Conservation (phyloP, 2,113 vertebrate species). For the Sceloporus undulatus region DNA sequence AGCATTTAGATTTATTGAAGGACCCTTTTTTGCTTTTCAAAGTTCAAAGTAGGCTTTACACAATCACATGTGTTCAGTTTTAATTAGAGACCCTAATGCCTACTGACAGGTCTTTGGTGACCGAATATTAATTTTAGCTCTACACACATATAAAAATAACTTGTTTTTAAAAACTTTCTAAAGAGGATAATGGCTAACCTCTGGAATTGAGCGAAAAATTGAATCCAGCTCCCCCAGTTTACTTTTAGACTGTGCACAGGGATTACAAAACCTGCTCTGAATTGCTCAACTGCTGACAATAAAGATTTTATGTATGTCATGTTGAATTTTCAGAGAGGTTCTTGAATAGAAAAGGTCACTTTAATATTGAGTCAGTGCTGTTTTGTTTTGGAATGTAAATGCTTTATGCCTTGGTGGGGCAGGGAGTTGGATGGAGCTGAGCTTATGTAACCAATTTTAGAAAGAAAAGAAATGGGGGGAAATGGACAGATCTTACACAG, state of each 20-base stretch:
- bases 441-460: conserved; percentile 48
- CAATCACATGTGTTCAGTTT: conserved; percentile 65
- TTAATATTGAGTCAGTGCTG: conserved; percentile 53
- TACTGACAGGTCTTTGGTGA: conserved; percentile 74
- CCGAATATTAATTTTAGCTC: conserved; percentile 71
- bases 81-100: conserved; percentile 73
- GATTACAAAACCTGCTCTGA: conserved; percentile 67
- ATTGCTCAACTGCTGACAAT: conserved; percentile 60
- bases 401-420: conserved; percentile 45
- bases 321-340: conserved; percentile 69
- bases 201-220: conserved; percentile 74
- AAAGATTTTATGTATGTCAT: conserved; percentile 73
- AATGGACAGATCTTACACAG: conserved; percentile 52
- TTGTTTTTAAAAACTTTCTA: conserved; percentile 57
- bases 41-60: conserved; percentile 71
- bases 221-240: conserved; percentile 68
- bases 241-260: conserved; percentile 61
- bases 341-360: conserved; percentile 65
- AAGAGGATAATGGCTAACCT: conserved; percentile 73
- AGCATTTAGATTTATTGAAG: conserved; percentile 66
- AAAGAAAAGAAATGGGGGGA: background rate
- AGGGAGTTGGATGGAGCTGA: conserved; percentile 37
- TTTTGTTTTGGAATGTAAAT: conserved; percentile 73
- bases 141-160: conserved; percentile 65
- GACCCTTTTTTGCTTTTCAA: conserved; percentile 62